Evolutionary conservation across 2,888 invertebrate species (phyloP).

Genomic region (Drosophila meridionalis): DNA sequence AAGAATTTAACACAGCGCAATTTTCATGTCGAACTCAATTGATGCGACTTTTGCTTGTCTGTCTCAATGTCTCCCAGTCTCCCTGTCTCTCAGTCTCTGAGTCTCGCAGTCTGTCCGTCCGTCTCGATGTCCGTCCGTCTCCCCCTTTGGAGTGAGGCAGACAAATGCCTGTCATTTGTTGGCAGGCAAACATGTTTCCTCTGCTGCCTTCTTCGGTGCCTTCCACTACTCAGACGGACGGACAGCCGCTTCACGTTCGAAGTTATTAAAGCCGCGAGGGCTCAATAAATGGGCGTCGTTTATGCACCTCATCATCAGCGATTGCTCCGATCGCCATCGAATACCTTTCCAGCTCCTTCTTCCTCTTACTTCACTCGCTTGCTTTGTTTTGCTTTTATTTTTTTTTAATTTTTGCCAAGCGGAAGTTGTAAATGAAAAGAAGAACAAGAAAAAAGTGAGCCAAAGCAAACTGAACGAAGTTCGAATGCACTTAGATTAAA

Average conservation of each 20-base stretch:
- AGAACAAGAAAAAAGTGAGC: neutral
- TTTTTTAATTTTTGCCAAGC: constrained; percentile 47
- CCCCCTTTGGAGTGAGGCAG: constrained; percentile 47
- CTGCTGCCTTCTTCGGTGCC: constrained; percentile 2
- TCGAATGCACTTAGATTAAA: constrained; percentile 15
- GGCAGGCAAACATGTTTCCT: constrained; percentile 72
- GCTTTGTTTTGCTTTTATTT: constrained; percentile 1
- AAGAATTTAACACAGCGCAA: constrained; percentile 56
- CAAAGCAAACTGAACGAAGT: neutral
- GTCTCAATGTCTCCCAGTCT: constrained; percentile 13
- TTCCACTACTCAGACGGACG: constrained; percentile 23
- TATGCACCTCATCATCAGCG: constrained; percentile 81
- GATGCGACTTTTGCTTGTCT: constrained; percentile 58
- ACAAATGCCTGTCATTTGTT: constrained; percentile 80
- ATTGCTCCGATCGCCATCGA: constrained; percentile 73
- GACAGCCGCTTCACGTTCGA: constrained; percentile 32
- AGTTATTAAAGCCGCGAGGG: constrained; percentile 75
- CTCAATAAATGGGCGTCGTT: constrained; percentile 81
- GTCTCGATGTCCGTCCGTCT: constrained; percentile 14
- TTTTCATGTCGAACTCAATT: constrained; percentile 79
- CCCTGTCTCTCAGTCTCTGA: constrained; percentile 1
- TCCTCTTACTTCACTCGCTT: constrained; percentile 12
- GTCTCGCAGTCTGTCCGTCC: constrained; percentile 4
- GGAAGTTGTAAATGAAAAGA: constrained; percentile 69
- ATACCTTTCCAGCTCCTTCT: constrained; percentile 44